Evolutionary conservation across 2,797 vertebrate genomes (phyloP), one percentile per base, ranked within the genome.

Genomic region (Anguilla anguilla): DNA sequence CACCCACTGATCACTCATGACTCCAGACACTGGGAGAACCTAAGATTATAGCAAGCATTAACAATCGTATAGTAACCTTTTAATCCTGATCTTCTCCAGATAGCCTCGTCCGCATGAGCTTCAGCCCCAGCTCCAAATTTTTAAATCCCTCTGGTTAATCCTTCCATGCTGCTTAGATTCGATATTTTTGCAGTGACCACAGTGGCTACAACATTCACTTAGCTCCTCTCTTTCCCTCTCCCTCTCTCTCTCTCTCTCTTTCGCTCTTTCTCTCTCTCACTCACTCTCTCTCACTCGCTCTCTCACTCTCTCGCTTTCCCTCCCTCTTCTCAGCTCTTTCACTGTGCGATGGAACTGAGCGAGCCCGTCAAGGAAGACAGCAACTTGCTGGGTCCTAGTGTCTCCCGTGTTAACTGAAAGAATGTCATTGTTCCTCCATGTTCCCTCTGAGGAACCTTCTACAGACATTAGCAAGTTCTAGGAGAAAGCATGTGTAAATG

Each of bases 361-460:
- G 92, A 94, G 92, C 92, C 92, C 92, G 91, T 89, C 88, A 86
- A 90, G 91, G 89, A 91, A 86, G 92, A 90, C 82, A 91, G 88
- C 86, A 86, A 39, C 64, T 94, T 64, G 86, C 95, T 93, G 95
- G 96, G 96, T 96, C 96, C 95, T 96, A 96, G 92, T 90, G 91
- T 88, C 91, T 87, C 83, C 15, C 2, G 59, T 0, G 59, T 91
- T 92, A 89, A 88, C 89, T 91, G 91, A 92, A 91, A 92, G 91
- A 90, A 94, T 92, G 89, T 87, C 74, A 90, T 90, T 93, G 90
- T 49, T 85, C 28, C 87, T 87, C 89, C 87, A 86, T 67, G 86
- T 85, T 91, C 90, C 85, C 35, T 91, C 90, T 89, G 61, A 88
- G 85, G 5, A 19, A 84, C 83, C 72, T 87, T 87, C 35, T 1